Evolutionary conservation across 53 echinoderm and acorn worm genomes (phyloP).

Genomic region (Astropecten irregularis): DNA sequence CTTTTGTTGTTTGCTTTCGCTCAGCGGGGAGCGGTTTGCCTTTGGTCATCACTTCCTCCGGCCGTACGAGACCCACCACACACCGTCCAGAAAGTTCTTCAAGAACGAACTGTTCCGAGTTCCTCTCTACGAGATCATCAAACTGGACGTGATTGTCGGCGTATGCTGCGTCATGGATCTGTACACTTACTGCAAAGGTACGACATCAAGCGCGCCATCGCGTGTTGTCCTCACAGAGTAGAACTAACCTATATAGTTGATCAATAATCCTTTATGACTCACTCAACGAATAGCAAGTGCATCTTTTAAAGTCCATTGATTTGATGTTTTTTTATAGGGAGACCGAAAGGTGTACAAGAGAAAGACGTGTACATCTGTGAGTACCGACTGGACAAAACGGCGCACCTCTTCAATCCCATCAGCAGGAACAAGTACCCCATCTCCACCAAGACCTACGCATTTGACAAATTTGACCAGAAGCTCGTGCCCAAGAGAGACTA

Average conservation of each 20-base stretch:
- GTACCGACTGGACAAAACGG: constrained; percentile 96
- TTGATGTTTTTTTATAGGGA: constrained; percentile 65
- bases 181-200: constrained; percentile 95
- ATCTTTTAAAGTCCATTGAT: too few species aligned
- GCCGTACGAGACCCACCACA: constrained; percentile 98
- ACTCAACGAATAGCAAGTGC: too few species aligned
- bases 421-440: constrained; percentile 84
- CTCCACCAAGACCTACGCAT: constrained; percentile 95
- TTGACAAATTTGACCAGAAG: constrained; percentile 97
- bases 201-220: too few species aligned
- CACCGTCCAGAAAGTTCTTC: constrained; percentile 98
- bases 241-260: too few species aligned
- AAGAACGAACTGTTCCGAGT: constrained; percentile 96
- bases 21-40: constrained; percentile 90
- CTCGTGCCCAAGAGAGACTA: constrained; percentile 93
- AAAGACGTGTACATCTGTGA: constrained; percentile 94
- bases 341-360: constrained; percentile 82
- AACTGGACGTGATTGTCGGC: constrained; percentile 83
- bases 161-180: constrained; percentile 95
- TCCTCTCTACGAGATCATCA: constrained; percentile 94
- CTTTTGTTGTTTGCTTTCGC: constrained; percentile 20
- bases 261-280: too few species aligned
- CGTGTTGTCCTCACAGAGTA: too few species aligned
- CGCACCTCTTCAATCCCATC: constrained; percentile 93
- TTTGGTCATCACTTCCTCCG: constrained; percentile 96